Percentiles rank a stretch among this genome's conserved stretches.
These are phyloP conservation scores for Oscheius sp. DNA, from an alignment of 2,888 invertebrate species.

Conservation along the genomic window DNA sequence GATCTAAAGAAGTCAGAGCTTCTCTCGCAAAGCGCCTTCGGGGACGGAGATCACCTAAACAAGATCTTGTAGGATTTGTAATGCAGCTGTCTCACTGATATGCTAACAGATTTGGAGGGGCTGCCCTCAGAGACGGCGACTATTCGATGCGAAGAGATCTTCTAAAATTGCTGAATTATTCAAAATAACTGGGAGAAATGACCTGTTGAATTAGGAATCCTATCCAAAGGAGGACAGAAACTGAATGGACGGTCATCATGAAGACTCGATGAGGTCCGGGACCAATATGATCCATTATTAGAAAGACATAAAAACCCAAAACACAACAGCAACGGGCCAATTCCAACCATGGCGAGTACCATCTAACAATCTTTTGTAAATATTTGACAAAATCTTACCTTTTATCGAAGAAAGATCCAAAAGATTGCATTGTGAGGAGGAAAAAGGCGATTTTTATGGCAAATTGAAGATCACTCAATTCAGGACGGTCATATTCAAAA, in stretches of 20 bases:
- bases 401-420: slow-evolving; percentile 65
- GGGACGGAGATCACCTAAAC: slow-evolving; percentile 10
- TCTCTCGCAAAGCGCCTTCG: not conserved
- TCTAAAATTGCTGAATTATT: slow-evolving; percentile 9
- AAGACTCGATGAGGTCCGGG: slow-evolving; percentile 67
- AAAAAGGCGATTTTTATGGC: slow-evolving; percentile 68
- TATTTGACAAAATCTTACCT: slow-evolving; percentile 17
- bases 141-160: slow-evolving; percentile 12
- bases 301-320: slow-evolving; percentile 58
- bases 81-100: not conserved
- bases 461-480: slow-evolving; percentile 64
- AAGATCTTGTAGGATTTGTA: too few relatives aligned
- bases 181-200: not conserved
- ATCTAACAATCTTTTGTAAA: slow-evolving; percentile 44
- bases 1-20: not conserved
- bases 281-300: slow-evolving; percentile 63
- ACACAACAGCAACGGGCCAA: slow-evolving; percentile 63
- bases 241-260: slow-evolving; percentile 43
- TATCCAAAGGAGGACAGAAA: slow-evolving; percentile 53
- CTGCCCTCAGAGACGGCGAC: not conserved
- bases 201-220: slow-evolving; percentile 44
- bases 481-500: slow-evolving; percentile 70
- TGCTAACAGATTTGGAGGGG: not conserved
- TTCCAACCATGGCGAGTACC: slow-evolving; percentile 66
- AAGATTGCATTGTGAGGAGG: slow-evolving; percentile 68